A percentile compares a stretch with the other conserved stretches of the same genome.
Conservation (phyloP, 2,888 invertebrate genomes). For the Meganola albula region DNA sequence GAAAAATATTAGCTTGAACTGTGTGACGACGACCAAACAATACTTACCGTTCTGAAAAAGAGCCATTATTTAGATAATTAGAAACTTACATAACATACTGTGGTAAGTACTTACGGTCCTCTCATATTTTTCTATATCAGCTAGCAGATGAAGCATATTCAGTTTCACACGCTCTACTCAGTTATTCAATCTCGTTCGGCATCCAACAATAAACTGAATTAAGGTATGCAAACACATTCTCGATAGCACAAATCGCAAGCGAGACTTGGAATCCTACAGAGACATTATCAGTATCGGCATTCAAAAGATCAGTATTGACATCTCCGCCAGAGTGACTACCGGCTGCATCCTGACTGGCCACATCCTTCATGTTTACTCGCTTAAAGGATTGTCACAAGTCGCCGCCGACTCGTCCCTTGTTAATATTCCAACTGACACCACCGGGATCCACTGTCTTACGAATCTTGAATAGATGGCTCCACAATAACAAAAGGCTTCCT, state of each 20-base stretch:
- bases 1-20: no score
- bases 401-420: slow-evolving; percentile 50
- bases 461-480: slow-evolving; percentile 58
- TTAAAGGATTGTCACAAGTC: slow-evolving; percentile 49
- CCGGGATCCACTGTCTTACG: slow-evolving; percentile 53
- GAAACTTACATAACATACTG: no score
- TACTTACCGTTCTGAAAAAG: no score
- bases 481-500: slow-evolving; percentile 58
- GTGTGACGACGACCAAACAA: no score
- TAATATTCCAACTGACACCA: slow-evolving; percentile 62
- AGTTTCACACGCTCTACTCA: no score
- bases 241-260: slow-evolving; percentile 14
- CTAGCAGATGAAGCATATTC: no score
- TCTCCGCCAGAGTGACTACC: slow-evolving; percentile 13
- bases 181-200: no score
- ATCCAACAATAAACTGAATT: neutral
- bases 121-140: no score
- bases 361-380: slow-evolving; percentile 28
- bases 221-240: slow-evolving; percentile 15
- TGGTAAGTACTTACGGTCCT: no score
- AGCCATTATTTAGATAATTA: no score
- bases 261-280: slow-evolving; percentile 12
- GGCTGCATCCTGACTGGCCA: slow-evolving; percentile 3
- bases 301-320: slow-evolving; percentile 34
- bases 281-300: slow-evolving; percentile 30